Evolutionary conservation across 2,113 vertebrate species (phyloP), one percentile per base, ranked within the genome.

Genomic region (Psophia crepitans): DNA sequence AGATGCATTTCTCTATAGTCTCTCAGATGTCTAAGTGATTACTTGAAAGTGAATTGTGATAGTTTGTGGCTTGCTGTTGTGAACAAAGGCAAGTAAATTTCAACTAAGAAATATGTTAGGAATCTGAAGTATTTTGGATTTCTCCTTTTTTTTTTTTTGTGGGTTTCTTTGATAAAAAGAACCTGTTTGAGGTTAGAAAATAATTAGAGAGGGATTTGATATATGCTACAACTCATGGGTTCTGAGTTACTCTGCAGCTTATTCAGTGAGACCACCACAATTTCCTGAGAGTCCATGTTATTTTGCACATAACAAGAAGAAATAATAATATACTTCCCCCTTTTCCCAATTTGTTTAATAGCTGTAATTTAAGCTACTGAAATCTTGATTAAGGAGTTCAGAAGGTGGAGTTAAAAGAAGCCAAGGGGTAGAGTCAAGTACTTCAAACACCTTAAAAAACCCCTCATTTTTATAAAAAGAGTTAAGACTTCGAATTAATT

Each of bases 341-440:
- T 87, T 84, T 84, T n/a, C 60, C 43, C 68, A 54, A 56, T 89
- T 87, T 89, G 33, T 89, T 94, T 90, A 94, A 94, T 87, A 92
- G 26, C 33, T 81, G 39, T 79, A 94, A 87, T 95, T 97, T 87
- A 89, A 87, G 56, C 30, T 82, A 57, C 51, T 61, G 53, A 43
- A 90, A 79, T 92, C 64, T 84, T 92, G 88, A 90, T 91, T 68
- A 95, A 93, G 69, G 48, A 86, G 48, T 78, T 93, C 61, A 94
- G 76, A 79, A 89, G 39, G 39, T 84, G 32, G 73, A 92, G 69
- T 89, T 87, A 89, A 46, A 94, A 86, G 83, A 81, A 95, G 60
- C 20, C 86, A 91, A 89, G 12, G 27, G 24, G 27, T 89, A 87
- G 35, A 95, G 27, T 89, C 20, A 71, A 87, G 30, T 19, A 84